These are phyloP conservation scores for Diadema setosum DNA, from an alignment of 35 echinoderm and acorn worm species.

Conservation along the genomic window DNA sequence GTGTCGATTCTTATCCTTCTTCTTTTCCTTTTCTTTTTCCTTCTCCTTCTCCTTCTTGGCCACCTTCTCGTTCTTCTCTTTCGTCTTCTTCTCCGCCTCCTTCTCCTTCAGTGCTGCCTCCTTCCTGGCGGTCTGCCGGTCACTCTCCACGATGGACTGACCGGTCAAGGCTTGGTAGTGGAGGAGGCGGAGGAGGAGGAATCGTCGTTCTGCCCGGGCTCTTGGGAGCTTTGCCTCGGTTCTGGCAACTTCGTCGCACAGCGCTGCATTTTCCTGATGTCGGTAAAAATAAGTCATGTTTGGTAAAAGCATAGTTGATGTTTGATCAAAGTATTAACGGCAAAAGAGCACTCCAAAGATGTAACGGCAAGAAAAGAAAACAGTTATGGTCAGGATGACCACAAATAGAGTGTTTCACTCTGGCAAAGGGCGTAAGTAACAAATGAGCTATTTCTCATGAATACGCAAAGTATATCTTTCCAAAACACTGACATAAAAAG, in stretches of 20 bases:
- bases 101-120: background rate
- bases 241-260: conserved; percentile 38
- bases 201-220: conserved; percentile 48
- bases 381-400: no score
- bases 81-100: background rate
- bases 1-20: conserved; percentile 31
- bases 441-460: no score
- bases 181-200: conserved; percentile 45
- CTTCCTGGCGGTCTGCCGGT: background rate
- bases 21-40: background rate
- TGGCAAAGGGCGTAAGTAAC: no score
- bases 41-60: background rate
- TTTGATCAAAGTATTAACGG: no score
- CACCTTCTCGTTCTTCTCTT: conserved; percentile 13
- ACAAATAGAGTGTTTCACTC: no score
- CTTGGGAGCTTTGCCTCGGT: conserved; percentile 39
- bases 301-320: no score
- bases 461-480: no score
- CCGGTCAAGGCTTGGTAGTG: conserved; percentile 36
- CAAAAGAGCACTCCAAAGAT: no score
- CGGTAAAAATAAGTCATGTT: background rate
- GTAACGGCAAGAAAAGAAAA: no score
- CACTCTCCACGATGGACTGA: background rate
- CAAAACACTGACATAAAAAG: no score
- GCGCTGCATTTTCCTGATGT: conserved; percentile 51